Conservation (phyloP, 1,140 invertebrate genomes). For the Papilio machaon region DNA sequence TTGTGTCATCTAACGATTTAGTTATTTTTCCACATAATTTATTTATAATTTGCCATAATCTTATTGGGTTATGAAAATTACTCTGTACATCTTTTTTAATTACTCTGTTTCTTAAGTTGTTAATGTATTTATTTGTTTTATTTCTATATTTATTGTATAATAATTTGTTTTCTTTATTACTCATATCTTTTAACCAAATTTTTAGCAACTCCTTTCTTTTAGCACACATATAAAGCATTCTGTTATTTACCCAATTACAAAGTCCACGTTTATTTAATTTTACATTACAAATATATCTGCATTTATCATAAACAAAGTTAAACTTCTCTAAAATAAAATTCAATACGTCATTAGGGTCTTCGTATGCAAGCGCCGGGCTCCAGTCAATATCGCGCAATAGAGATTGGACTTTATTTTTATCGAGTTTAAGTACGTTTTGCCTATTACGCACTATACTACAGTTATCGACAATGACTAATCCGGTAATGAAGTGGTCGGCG, state of each 20-base stretch:
- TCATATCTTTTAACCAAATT: conserved; percentile 38
- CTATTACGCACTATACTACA: not conserved
- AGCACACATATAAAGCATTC: conserved; percentile 42
- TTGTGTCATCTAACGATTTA: conserved; percentile 35
- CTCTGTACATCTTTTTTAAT: conserved; percentile 16
- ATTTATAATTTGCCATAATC: conserved; percentile 42
- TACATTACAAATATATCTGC: conserved; percentile 9
- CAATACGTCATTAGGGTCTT: not conserved
- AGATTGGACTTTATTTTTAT: not conserved
- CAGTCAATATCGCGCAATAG: not conserved
- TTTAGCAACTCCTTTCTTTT: conserved; percentile 41
- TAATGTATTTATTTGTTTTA: conserved; percentile 46
- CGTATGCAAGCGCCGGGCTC: conserved; percentile 12
- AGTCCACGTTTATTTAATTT: not conserved
- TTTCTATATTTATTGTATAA: conserved; percentile 48
- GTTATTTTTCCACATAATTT: conserved; percentile 39
- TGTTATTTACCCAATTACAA: conserved; percentile 40
- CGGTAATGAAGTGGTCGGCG: conserved; percentile 44
- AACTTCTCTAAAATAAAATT: not conserved
- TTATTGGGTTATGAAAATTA: conserved; percentile 39
- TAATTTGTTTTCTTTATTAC: conserved; percentile 41
- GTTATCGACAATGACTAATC: not conserved
- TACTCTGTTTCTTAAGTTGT: conserved; percentile 41
- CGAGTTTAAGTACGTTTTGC: conserved; percentile 18
- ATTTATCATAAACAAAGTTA: conserved; percentile 27